Evolutionary conservation across 53 echinoderm and acorn worm species (phyloP).

Genomic region (Hippasteria phrygiana): DNA sequence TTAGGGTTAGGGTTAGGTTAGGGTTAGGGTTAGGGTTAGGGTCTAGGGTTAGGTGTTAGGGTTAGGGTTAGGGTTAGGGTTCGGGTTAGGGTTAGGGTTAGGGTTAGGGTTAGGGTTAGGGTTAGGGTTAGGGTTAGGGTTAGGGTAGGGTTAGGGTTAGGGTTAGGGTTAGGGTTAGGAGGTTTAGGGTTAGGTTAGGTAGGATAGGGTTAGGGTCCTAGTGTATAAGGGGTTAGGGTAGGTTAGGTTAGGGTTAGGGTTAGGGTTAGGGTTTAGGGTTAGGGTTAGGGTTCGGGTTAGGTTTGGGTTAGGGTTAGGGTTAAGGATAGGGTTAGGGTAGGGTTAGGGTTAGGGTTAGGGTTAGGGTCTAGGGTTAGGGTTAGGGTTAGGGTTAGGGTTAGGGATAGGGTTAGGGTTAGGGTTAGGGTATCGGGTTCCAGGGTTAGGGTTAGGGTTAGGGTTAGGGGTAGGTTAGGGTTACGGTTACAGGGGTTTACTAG

Average conservation of each 20-base stretch:
- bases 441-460: constrained; percentile 58
- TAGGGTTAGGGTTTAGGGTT: constrained; percentile 28
- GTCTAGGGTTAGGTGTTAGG: no score
- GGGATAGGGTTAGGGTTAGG: constrained; percentile 59
- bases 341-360: no score
- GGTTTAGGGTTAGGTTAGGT: constrained; percentile 32
- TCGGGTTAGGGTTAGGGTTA: constrained; percentile 53
- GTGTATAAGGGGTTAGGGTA: constrained; percentile 13
- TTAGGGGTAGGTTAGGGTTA: no score
- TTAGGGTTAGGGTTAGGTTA: no score
- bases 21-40: no score
- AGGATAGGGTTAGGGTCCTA: background rate
- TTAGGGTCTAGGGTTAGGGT: no score
- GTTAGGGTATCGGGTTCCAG: constrained; percentile 36
- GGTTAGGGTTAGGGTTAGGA: constrained; percentile 38
- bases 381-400: constrained; percentile 46
- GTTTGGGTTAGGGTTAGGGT: constrained; percentile 55
- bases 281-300: constrained; percentile 63
- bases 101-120: constrained; percentile 64
- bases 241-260: no score
- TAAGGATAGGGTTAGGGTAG: no score
- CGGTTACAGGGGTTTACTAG: constrained; percentile 17
- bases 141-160: constrained; percentile 35
- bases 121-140: constrained; percentile 65
- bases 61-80: no score